Base-by-base conservation (phyloP, 2,797 vertebrate genomes). In the Sandelia bainsii region DNA sequence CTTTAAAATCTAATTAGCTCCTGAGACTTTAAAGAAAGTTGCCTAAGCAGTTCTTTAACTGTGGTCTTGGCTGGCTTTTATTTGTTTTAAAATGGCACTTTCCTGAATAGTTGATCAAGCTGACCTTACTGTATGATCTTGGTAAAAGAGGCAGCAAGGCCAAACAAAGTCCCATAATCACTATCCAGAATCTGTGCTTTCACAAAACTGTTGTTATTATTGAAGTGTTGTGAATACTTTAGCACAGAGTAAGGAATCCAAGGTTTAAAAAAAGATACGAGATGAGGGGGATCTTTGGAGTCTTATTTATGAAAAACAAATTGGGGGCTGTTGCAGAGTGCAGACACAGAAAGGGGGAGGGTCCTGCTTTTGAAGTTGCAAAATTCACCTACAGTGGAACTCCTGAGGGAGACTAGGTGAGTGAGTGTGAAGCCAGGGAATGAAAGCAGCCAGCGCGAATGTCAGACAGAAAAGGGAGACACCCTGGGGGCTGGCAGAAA, bases 1-100 rank as follows among this genome's bases (percentile, higher is more conserved):
- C 59, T 75, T 75, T 75, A 79, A 81, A 85, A 84, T 85, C 70
- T 78, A 90, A 88, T 92, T 90, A 91, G 83, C 67, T 75, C 60
- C 49, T 2, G 11, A 73, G 80, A 89, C 81, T 84, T 86, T 65
- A 75, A 69, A 76, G 58, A 75, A 87, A 89, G 56, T 77, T 77
- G 49, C 63, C 32, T 56, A 39, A 3, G 61, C 46, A 56, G 65
- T 52, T 81, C 63, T 77, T 75, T 68, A 69, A 73, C 62, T 34
- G 61, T 52, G 34, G 81, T 77, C 77, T 69, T 60, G 51, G 40
- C 62, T 72, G 65, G 62, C 64, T 81, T 82, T 72, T 58, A 69
- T 82, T 80, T 80, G 72, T 69, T 64, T 50, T 40, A 20, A 64
- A 81, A 85, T 69, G 17, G 27, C 27, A 70, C 51, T 72, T 74